phyloP scores from a whole-genome alignment of 2,113 vertebrate genomes.

The Etheostoma spectabile region DNA sequence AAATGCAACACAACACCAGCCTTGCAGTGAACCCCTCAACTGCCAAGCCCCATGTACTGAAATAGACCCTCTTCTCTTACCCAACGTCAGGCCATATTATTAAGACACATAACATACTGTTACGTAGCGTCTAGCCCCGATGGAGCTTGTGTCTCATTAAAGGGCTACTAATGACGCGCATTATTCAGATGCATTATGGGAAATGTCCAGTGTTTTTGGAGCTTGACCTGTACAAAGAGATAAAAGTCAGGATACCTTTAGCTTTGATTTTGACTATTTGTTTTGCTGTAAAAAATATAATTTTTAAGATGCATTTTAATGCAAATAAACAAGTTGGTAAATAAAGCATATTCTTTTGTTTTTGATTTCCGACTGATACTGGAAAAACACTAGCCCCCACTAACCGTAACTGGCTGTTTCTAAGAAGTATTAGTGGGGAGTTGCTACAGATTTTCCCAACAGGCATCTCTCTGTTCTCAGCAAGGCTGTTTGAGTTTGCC shows the following conservation, averaged over 20 bases:
- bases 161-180: background rate
- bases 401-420: background rate
- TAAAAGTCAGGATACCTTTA: background rate
- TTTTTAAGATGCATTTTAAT: background rate
- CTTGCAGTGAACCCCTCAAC: conserved; percentile 4
- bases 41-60: conserved; percentile 57
- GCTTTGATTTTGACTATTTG: background rate
- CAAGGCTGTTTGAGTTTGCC: background rate
- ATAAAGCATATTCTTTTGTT: background rate
- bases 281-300: background rate
- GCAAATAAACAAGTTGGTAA: background rate
- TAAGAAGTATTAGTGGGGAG: background rate
- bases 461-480: conserved; percentile 16
- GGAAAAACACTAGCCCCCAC: background rate
- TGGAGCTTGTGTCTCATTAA: background rate
- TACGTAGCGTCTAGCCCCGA: background rate
- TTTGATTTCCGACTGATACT: background rate
- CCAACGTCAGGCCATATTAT: conserved; percentile 40
- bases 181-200: background rate
- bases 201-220: background rate
- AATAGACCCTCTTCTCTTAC: conserved; percentile 75
- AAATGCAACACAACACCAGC: conserved; percentile 69
- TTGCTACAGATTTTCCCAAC: conserved; percentile 8
- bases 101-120: background rate
- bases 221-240: too few relatives aligned